These are phyloP conservation scores for Galagoides demidoff DNA, from an alignment of 2,797 vertebrate species.

Conservation along the genomic window DNA sequence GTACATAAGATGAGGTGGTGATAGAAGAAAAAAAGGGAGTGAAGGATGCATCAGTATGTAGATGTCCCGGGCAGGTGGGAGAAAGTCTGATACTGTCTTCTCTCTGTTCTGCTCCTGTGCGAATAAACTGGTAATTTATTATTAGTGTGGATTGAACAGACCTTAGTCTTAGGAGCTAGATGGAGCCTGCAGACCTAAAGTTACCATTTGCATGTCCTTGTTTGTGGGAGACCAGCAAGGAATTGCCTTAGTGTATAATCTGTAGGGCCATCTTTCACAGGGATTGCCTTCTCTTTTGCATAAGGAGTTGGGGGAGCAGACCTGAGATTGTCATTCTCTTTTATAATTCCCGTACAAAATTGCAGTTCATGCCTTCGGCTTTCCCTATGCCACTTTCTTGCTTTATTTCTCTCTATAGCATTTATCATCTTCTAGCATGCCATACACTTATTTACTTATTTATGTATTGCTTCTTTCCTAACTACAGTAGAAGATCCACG, in stretches of 20 bases:
- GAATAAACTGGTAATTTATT: neutral
- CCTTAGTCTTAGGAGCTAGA: neutral
- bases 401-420: neutral
- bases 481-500: neutral
- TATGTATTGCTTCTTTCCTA: neutral
- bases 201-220: neutral
- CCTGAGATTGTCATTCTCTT: neutral
- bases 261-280: neutral
- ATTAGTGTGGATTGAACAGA: neutral
- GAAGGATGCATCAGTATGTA: too few relatives aligned
- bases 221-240: neutral
- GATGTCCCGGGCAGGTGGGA: neutral
- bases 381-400: neutral
- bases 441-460: neutral
- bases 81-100: too few relatives aligned
- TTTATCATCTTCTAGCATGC: neutral
- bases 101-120: too few relatives aligned
- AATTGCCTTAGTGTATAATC: neutral
- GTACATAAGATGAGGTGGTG: too few relatives aligned
- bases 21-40: too few relatives aligned
- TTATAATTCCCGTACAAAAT: neutral
- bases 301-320: neutral
- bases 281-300: neutral
- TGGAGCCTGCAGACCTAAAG: neutral
- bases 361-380: neutral